phyloP scores from a whole-genome alignment of 37 sponge, comb jelly and placozoan species.

The Beroe forskalii region DNA sequence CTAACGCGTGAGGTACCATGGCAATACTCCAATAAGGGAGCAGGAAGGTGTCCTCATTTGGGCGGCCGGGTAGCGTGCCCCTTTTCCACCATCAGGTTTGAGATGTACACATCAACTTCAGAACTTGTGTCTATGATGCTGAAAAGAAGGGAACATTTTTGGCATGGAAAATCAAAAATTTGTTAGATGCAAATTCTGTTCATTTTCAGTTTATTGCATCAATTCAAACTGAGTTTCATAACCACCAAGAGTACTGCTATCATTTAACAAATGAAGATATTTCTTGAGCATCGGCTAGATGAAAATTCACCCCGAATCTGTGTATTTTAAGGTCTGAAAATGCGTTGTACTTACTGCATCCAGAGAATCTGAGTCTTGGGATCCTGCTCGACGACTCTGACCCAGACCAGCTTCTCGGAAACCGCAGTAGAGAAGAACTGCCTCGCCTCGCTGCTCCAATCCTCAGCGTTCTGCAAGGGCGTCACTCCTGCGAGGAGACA shows the following conservation, averaged over 20 bases:
- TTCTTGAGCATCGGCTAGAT: no score
- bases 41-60: no score
- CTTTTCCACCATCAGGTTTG: neutral
- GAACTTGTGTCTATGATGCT: conserved; percentile 24
- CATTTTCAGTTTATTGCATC: no score
- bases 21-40: no score
- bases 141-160: neutral
- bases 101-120: conserved; percentile 20
- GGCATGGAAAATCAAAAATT: no score
- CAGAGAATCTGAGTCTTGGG: neutral
- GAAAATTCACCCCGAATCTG: no score
- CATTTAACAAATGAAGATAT: neutral
- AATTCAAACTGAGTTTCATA: no score
- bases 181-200: no score
- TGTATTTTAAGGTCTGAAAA: no score
- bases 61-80: neutral
- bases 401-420: neutral
- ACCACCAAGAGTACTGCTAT: neutral
- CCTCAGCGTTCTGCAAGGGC: neutral
- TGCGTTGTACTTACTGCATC: conserved; percentile 48
- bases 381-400: neutral
- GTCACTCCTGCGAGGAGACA: conserved; percentile 41
- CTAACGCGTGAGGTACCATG: no score
- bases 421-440: neutral
- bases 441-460: neutral